Evolutionary conservation across 1,140 invertebrate species (phyloP), one percentile per base, ranked within the genome.

Genomic region (Meloidogyne exigua): DNA sequence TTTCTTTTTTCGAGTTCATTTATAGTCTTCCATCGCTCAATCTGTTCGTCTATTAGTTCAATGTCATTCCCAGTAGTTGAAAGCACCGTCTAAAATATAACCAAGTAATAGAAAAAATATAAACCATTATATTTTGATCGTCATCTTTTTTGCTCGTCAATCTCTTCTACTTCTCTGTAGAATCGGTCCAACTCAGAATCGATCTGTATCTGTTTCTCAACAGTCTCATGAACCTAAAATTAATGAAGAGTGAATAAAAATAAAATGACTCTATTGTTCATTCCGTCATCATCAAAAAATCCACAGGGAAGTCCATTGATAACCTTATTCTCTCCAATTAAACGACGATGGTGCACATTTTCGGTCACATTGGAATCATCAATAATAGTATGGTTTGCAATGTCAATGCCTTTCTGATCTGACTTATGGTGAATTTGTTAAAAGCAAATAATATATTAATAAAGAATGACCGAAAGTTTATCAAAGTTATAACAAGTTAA

Each of bases 141-240:
- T 80, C 77, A n/a, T 79, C 77, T 44, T 80, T n/a, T 80, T 64
- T 80, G 77, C 9, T 65, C 39, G 18, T 79, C 77, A n/a, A 44
- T 12, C 57, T 80, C 77, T 23, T 69, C 77, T 1, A 79, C 68
- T 36, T 79, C 77, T 21, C 80, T 79, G 68, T 75, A 71, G 42
- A 79, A 79, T 23, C 44, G 77, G 5, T 79, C 78, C n/a, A 79
- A 23, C 67, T 79, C 77, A 3, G 23, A 44, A 26, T 68, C 57
- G 13, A 79, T 39, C 36, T 79, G 32, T 67, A 76, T 79, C 62
- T 80, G 23, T 68, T 80, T 79, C 42, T 79, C 77, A 23, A 79
- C 49, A 0, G 76, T 79, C 26, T 49, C 77, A 21, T 62, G 66
- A 4, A 79, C 76, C 77, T 79, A 23, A 79, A 79, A 1, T 12